Evolutionary conservation across 2,113 vertebrate species (phyloP).

Genomic region (Opisthocomus hoazin): DNA sequence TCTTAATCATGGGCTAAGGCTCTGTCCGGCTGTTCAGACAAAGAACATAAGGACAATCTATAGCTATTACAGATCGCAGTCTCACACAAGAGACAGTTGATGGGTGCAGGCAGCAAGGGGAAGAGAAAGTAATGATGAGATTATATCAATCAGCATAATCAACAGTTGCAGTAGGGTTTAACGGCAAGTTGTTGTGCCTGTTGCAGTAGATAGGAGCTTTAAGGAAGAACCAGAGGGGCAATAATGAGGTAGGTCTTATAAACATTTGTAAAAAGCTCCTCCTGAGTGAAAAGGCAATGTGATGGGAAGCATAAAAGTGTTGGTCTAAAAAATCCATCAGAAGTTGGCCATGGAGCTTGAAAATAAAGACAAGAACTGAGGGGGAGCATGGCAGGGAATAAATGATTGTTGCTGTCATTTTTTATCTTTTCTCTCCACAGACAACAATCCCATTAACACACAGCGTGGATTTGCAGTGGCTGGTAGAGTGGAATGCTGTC

Average conservation of each 20-base stretch:
- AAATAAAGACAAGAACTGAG: background rate
- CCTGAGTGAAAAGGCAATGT: background rate
- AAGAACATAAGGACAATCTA: background rate
- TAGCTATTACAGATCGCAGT: background rate
- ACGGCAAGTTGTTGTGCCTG: background rate
- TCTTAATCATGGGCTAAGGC: background rate
- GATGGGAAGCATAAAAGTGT: background rate
- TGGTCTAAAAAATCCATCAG: background rate
- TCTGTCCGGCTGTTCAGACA: background rate
- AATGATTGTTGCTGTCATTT: background rate
- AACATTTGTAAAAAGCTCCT: background rate
- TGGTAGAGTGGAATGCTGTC: conserved; percentile 95
- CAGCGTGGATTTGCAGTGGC: conserved; percentile 93
- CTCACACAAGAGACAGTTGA: background rate
- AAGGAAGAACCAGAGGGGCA: background rate
- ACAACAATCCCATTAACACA: conserved; percentile 86
- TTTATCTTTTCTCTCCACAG: conserved; percentile 53
- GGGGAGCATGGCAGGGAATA: background rate
- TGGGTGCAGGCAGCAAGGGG: background rate
- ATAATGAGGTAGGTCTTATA: background rate
- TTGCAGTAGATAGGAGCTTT: background rate
- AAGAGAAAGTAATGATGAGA: background rate
- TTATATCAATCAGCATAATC: background rate
- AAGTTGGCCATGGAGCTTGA: background rate
- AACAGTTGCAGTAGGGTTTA: background rate